phyloP scores from a whole-genome alignment of 2,797 vertebrate species.

The Enteromius unitaeniatus region DNA sequence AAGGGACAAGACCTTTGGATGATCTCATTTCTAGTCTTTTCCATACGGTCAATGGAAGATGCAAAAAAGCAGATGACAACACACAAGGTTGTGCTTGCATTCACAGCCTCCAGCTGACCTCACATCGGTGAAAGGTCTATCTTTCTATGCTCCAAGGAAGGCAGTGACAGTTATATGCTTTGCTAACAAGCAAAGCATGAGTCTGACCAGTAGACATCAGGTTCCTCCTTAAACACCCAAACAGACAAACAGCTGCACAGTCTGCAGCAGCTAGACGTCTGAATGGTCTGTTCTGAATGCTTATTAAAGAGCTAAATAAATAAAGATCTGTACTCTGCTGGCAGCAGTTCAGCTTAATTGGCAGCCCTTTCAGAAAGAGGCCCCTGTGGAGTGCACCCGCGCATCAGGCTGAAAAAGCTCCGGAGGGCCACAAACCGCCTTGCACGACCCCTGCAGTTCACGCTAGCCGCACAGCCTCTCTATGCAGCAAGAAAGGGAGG shows the following conservation, averaged over 20 bases:
- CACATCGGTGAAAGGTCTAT: not conserved
- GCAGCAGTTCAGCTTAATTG: conserved; percentile 76
- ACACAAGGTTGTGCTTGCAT: not conserved
- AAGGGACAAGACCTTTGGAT: not conserved
- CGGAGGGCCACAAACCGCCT: conserved; percentile 49
- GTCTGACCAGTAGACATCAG: conserved; percentile 18
- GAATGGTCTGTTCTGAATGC: conserved; percentile 72
- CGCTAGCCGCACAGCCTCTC: conserved; percentile 46
- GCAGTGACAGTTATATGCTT: conserved; percentile 19
- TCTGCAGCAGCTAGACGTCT: conserved; percentile 37
- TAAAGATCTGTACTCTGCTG: conserved; percentile 74
- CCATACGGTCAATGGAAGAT: not conserved
- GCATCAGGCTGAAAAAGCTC: conserved; percentile 50
- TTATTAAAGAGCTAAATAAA: conserved; percentile 75
- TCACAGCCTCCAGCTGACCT: conserved; percentile 3
- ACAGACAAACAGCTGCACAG: conserved; percentile 51
- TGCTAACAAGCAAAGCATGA: conserved; percentile 23
- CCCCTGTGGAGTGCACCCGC: conserved; percentile 49
- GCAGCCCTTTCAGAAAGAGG: conserved; percentile 70
- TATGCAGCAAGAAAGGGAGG: conserved; percentile 1
- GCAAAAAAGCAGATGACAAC: not conserved
- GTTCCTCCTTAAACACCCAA: conserved; percentile 60
- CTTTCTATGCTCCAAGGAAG: not conserved
- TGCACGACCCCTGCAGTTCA: conserved; percentile 33
- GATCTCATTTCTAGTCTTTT: not conserved